A percentile compares a stretch with the other conserved stretches of the same genome.
These are phyloP conservation scores for Osmerus mordax DNA, from an alignment of 2,113 vertebrate species.

Conservation along the genomic window DNA sequence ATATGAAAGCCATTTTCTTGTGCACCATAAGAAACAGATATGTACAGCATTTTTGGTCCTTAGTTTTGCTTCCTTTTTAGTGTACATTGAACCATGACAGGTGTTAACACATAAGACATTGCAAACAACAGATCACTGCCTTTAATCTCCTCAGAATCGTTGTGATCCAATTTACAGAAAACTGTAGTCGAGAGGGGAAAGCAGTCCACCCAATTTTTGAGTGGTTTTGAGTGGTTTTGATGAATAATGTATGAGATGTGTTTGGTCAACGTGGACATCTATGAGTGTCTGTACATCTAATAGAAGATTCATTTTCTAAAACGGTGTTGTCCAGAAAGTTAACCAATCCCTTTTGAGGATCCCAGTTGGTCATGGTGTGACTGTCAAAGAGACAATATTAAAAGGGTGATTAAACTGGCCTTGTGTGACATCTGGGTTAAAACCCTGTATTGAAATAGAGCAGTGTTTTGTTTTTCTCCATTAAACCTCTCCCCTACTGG, in stretches of 20 bases:
- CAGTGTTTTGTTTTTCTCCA: constrained; percentile 43
- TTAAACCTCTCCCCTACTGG: constrained; percentile 38
- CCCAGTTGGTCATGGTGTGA: constrained; percentile 13
- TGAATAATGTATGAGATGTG: too few relatives aligned
- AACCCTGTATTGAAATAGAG: constrained; percentile 45
- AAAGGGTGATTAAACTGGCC: constrained; percentile 20
- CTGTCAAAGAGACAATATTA: constrained; percentile 11
- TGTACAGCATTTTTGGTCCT: too few relatives aligned
- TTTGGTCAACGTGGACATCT: too few relatives aligned
- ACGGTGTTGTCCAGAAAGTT: constrained; percentile 9
- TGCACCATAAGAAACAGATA: too few relatives aligned
- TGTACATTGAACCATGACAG: constrained; percentile 20
- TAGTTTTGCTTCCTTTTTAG: not conserved
- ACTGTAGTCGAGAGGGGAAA: too few relatives aligned
- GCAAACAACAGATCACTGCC: constrained; percentile 4
- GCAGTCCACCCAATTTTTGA: too few relatives aligned
- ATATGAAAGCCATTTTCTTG: too few relatives aligned
- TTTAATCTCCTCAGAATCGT: constrained; percentile 8
- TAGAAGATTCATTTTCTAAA: too few relatives aligned
- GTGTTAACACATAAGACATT: constrained; percentile 13
- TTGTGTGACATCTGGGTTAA: constrained; percentile 16
- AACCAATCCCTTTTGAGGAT: constrained; percentile 5
- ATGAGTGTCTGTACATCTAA: too few relatives aligned
- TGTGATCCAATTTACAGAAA: not conserved
- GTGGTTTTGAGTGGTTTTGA: too few relatives aligned